Evolutionary conservation across 2,797 vertebrate genomes (phyloP).

Genomic region (Pangasius mekongensis): DNA sequence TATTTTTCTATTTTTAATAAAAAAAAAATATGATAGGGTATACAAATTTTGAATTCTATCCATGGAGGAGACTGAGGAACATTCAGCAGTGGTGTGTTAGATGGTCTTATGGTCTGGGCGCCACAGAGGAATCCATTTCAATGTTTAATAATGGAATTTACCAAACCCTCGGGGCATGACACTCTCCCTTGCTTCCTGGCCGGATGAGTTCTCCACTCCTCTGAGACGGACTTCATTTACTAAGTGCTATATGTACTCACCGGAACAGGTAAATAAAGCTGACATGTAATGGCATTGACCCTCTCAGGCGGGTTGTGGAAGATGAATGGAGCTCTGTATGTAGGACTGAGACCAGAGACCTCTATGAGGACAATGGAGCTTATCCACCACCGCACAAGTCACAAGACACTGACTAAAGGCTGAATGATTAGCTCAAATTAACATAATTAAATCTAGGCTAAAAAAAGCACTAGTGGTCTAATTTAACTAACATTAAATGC

Average conservation of each 20-base stretch:
- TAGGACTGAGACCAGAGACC: constrained; percentile 7
- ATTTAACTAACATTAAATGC: neutral
- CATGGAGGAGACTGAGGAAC: constrained; percentile 17
- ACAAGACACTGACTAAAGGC: constrained; percentile 26
- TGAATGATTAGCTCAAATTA: constrained; percentile 22
- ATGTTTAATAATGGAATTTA: constrained; percentile 62
- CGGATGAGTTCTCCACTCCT: constrained; percentile 22
- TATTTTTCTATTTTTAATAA: neutral
- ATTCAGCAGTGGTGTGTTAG: constrained; percentile 20
- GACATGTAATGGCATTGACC: constrained; percentile 25
- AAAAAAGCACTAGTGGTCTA: neutral
- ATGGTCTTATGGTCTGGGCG: constrained; percentile 41
- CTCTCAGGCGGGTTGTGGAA: constrained; percentile 15
- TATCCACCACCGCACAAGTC: constrained; percentile 8
- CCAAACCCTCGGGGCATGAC: constrained; percentile 43
- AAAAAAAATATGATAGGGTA: neutral
- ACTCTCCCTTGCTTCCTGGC: constrained; percentile 43
- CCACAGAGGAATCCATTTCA: constrained; percentile 59
- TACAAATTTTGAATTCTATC: neutral
- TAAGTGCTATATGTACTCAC: constrained; percentile 52
- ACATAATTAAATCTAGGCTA: constrained; percentile 32
- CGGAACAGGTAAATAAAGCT: constrained; percentile 51
- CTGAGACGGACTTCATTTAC: constrained; percentile 51
- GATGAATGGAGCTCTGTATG: constrained; percentile 29
- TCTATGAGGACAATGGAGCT: constrained; percentile 14